A percentile compares a stretch with the other conserved stretches of the same genome.
These are phyloP conservation scores for Poeciliopsis retropinna DNA, from an alignment of 2,113 vertebrate species.

Conservation along the genomic window DNA sequence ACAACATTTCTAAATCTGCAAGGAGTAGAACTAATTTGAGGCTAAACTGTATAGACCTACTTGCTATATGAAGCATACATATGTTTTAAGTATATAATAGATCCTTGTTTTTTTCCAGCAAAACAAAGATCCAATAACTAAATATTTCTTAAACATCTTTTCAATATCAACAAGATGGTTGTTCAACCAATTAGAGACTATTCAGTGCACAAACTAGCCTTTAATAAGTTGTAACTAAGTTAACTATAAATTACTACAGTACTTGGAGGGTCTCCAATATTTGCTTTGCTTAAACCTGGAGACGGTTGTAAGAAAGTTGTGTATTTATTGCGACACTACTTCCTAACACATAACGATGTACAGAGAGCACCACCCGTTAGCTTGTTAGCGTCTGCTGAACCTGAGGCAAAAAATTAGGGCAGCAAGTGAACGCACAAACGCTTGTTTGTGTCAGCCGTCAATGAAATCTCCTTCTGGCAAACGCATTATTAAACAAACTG, in stretches of 20 bases:
- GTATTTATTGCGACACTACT: slow-evolving; percentile 8
- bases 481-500: neutral
- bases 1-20: too few relatives aligned
- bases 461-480: neutral
- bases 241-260: neutral
- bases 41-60: too few relatives aligned
- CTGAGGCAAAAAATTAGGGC: slow-evolving; percentile 30
- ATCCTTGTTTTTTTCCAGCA: too few relatives aligned
- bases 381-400: slow-evolving; percentile 1
- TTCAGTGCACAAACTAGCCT: neutral
- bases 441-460: neutral
- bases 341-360: slow-evolving; percentile 38
- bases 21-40: too few relatives aligned
- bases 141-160: too few relatives aligned
- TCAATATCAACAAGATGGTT: too few relatives aligned
- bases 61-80: too few relatives aligned
- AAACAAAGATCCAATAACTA: too few relatives aligned
- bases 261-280: too few relatives aligned
- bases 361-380: slow-evolving; percentile 36
- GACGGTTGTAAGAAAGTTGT: neutral
- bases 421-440: slow-evolving; percentile 32
- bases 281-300: neutral
- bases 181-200: neutral
- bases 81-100: too few relatives aligned
- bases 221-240: neutral